Base-by-base conservation (phyloP, 2,797 vertebrate species). In the Falco naumanni region DNA sequence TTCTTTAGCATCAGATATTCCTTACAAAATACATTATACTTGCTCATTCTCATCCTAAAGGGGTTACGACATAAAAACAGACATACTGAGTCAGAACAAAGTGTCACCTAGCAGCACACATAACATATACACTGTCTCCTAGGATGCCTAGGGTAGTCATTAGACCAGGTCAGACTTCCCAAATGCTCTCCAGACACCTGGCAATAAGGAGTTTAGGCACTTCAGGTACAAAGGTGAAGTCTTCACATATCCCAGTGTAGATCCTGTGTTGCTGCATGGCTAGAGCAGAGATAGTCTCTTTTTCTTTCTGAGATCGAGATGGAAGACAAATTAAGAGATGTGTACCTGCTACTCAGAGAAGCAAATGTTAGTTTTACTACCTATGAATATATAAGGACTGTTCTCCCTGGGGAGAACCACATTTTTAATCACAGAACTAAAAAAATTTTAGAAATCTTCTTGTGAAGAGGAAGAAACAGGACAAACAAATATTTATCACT, bases 301-400 rank as follows among this genome's bases (percentile, higher is more conserved):
- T 95, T 87, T 80, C 75, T 79, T 78, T 69, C 76, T 54, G 63
- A 95, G 29, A 84, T 80, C 82, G 80, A 74, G 56, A 74, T 50
- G 47, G 76, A 91, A 93, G 74, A 80, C 61, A 90, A 75, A 29
- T 94, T 91, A 84, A 80, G 72, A 95, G 37, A 78, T n/a, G 19
- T 43, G 34, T 15, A 85, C 34, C 69, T 65, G 13, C 43, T 82
- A 56, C 15, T 74, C 51, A 86, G 63, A 79, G 39, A 88, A 87
- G 61, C 25, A 78, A 88, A 54, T 6, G 16, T 70, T 69, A 88
- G 61, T 59, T 94, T 80, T 68, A 87, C 39, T 43, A 34, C 54
- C 60, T 86, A 51, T 22, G 19, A 82, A 74, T 26, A 54, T 6
- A 22, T 6, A 51, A 64, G 25, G 63, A 51, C 43, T 84, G 21